Evolutionary conservation across 2,113 vertebrate species (phyloP).

Genomic region (Callorhinus ursinus): DNA sequence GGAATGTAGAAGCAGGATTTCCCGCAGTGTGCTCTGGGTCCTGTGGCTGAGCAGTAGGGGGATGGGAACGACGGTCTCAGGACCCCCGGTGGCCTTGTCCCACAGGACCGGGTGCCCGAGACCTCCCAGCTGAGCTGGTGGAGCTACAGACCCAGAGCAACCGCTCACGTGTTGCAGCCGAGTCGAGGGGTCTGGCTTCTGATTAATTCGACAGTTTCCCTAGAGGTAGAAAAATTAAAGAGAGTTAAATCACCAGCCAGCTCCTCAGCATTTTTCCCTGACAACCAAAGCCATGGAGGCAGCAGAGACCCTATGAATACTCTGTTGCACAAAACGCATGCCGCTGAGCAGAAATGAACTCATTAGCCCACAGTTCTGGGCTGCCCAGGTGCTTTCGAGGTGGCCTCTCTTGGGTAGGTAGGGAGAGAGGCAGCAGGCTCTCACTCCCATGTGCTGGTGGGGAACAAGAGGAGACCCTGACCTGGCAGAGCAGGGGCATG

Average conservation of each 20-base stretch:
- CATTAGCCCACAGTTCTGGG: not conserved
- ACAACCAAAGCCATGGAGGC: conserved; percentile 19
- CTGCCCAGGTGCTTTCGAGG: not conserved
- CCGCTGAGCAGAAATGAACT: conserved; percentile 13
- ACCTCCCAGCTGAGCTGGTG: not conserved
- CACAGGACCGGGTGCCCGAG: not conserved
- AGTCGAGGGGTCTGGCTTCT: conserved; percentile 57
- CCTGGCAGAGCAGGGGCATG: not conserved
- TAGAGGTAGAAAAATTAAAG: conserved; percentile 66
- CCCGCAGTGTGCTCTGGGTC: not conserved
- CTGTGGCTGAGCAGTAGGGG: not conserved
- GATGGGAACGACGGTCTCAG: not conserved
- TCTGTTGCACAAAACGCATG: not conserved
- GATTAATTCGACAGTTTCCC: conserved; percentile 62
- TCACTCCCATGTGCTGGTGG: not conserved
- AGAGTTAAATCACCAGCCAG: conserved; percentile 73
- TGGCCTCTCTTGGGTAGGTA: not conserved
- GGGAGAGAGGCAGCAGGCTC: not conserved
- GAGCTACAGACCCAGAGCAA: not conserved
- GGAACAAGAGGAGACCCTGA: not conserved
- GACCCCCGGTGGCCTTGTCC: not conserved
- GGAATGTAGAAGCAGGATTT: not conserved
- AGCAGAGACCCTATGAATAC: conserved; percentile 58
- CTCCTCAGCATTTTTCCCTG: conserved; percentile 53
- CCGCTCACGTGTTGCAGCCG: not conserved